Evolutionary conservation across 1,140 invertebrate species (phyloP).

Genomic region (Bathynomus jamesi): DNA sequence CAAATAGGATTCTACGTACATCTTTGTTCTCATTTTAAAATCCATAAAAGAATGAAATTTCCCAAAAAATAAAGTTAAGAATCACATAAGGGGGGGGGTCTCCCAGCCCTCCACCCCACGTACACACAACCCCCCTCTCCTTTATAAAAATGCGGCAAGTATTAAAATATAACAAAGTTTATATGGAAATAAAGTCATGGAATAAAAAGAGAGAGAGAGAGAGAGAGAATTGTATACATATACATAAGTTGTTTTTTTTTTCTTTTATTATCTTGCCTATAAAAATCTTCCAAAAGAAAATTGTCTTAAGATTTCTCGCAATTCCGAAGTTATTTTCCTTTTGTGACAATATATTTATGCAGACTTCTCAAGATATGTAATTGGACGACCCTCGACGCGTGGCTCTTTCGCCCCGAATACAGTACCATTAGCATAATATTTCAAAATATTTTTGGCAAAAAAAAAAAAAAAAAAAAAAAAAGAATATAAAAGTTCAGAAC

Average conservation of each 20-base stretch:
- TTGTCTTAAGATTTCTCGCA: not conserved
- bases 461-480: conserved; percentile 4
- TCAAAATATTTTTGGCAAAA: conserved; percentile 14
- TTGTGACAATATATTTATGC: conserved; percentile 4
- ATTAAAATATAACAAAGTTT: not conserved
- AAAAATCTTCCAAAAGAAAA: not conserved
- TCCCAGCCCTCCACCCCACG: not conserved
- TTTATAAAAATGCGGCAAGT: not conserved
- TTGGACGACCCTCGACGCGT: conserved; percentile 6
- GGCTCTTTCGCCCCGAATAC: conserved; percentile 18
- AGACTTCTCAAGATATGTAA: conserved; percentile 9
- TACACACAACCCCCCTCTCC: not conserved
- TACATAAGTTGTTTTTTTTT: no score
- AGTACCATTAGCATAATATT: conserved; percentile 29
- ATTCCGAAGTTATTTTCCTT: not conserved
- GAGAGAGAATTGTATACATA: conserved; percentile 9
- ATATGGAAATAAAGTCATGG: not conserved
- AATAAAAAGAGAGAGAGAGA: conserved; percentile 13
- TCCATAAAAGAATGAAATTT: not conserved
- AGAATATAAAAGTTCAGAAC: conserved; percentile 14
- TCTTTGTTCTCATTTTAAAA: not conserved
- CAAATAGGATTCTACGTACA: not conserved
- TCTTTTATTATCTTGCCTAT: not conserved
- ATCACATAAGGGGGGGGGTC: not conserved
- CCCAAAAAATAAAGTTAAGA: not conserved